Base-by-base conservation (phyloP, 1,140 invertebrate genomes). In the Notospermus geniculatus region DNA sequence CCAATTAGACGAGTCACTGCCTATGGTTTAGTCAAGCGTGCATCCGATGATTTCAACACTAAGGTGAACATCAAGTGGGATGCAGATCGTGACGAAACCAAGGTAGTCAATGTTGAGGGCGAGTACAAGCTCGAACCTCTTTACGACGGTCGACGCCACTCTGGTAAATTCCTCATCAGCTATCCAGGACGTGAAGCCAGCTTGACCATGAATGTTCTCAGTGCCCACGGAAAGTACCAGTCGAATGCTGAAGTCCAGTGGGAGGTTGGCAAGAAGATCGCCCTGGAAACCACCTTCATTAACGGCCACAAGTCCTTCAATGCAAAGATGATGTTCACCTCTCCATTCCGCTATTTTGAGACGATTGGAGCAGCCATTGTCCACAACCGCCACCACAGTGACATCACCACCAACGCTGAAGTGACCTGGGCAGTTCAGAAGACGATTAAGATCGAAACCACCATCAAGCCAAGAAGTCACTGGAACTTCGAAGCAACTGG, bases 21-120 rank as follows among this genome's bases (percentile, higher is more conserved):
- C 5, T 50, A 4, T 27, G 46, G 46, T 23, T 50, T n/a, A 23
- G 9, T 23, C 46, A 19, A 19, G 25, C n/a, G 54, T 5, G 56
- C 60, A 30, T 5, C 25, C n/a, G 46, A 50, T 27, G 46, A 27
- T 4, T 36, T 7, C 32, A 36, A 15, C 32, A 64, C 60, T 0
- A 68, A 66, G 17, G 32, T 71, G 22, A 65, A 73, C 25, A 45
- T 68, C 17, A 63, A 65, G 25, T 74, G 67, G 71, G 67, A 73
- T 64, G 69, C 67, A 54, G 69, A 64, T 11, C 64, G 58, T 7
- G 61, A 66, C 29, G 45, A 36, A 5, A 56, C 25, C 39, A 63
- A 63, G 25, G 63, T 2, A 9, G 39, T 64, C 9, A 46, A 29
- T 22, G 28, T 62, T 11, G 57, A 7, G 7, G 59, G 41, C 0